Evolutionary conservation across 1,140 invertebrate genomes (phyloP).

Genomic region (Aphaenogaster ashmeadi): DNA sequence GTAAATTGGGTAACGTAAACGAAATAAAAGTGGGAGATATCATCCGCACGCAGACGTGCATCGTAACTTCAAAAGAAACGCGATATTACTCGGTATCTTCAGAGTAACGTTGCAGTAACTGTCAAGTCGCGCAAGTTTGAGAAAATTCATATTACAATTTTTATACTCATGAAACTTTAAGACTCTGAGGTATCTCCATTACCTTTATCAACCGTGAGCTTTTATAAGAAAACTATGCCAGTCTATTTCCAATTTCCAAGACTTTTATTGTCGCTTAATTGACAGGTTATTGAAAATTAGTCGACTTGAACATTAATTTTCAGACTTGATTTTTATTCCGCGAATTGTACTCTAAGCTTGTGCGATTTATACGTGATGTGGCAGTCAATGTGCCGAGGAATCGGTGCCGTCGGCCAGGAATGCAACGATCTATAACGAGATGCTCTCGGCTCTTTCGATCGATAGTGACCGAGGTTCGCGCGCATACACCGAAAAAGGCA

Average conservation of each 20-base stretch:
- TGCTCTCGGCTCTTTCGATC: background rate
- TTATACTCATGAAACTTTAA: slow-evolving; percentile 3
- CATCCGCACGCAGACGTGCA: background rate
- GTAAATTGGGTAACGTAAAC: background rate
- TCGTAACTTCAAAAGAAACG: background rate
- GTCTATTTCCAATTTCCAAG: background rate
- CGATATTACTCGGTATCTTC: background rate
- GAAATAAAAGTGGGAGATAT: background rate
- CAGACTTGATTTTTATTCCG: background rate
- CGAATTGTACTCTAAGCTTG: background rate
- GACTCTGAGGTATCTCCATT: background rate
- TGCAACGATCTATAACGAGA: slow-evolving; percentile 17
- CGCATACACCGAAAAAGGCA: background rate
- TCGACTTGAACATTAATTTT: background rate
- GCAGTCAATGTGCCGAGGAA: background rate
- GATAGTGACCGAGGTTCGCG: background rate
- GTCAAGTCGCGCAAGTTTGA: background rate
- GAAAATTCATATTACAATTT: slow-evolving; percentile 12
- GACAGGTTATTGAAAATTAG: background rate
- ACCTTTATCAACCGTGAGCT: background rate
- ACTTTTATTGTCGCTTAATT: background rate
- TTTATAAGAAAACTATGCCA: background rate
- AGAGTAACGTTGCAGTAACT: slow-evolving; percentile 1
- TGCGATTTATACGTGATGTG: background rate
- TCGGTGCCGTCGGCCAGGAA: background rate